Percentiles rank a stretch among this genome's conserved stretches.
Conservation (phyloP, 2,113 vertebrate genomes). For the Lanius collurio region DNA sequence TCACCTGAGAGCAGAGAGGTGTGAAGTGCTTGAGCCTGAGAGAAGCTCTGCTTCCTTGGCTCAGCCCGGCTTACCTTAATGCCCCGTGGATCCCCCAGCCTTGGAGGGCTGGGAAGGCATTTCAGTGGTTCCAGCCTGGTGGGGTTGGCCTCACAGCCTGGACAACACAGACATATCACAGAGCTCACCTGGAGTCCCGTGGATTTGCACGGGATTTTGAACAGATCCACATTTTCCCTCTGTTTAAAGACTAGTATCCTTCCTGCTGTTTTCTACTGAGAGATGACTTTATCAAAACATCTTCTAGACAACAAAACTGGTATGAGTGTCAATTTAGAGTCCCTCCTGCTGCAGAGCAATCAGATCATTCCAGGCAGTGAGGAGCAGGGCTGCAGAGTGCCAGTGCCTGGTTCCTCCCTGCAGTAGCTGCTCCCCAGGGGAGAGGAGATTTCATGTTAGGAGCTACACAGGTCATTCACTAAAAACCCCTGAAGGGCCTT, state of each 20-base stretch:
- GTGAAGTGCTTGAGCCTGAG: neutral
- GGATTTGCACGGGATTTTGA: neutral
- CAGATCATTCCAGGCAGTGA: neutral
- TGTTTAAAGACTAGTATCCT: neutral
- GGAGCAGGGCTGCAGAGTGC: neutral
- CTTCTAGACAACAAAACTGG: neutral
- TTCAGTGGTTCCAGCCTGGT: neutral
- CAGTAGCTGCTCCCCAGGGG: neutral
- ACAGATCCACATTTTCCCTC: neutral
- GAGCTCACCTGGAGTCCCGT: neutral
- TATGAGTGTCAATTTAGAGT: neutral
- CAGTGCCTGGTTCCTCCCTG: neutral
- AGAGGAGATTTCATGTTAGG: neutral
- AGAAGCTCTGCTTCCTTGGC: neutral
- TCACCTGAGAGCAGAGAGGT: neutral
- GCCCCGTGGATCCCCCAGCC: neutral
- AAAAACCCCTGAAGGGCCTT: neutral
- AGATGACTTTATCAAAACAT: neutral
- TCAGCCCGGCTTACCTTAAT: neutral
- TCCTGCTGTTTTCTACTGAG: neutral
- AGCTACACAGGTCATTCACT: neutral
- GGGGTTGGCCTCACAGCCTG: fast-evolving
- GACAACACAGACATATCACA: no score
- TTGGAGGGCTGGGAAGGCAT: neutral
- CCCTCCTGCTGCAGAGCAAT: neutral